Conservation (phyloP, 2,888 invertebrate species). For the Palloptera scutellata region DNA sequence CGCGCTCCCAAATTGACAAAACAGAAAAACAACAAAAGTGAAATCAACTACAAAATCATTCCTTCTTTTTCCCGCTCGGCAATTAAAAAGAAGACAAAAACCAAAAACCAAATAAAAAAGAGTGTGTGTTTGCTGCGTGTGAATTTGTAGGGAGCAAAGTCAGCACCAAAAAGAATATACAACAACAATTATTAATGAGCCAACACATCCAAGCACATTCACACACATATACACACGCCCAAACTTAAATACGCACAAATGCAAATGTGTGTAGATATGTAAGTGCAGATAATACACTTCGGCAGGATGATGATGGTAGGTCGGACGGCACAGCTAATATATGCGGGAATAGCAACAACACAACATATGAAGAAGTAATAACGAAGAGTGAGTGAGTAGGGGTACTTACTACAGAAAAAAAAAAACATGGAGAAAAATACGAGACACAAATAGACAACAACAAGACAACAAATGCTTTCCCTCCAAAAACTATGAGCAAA, state of each 20-base stretch:
- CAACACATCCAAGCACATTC: background rate
- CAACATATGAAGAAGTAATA: too few relatives aligned
- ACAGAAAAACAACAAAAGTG: background rate
- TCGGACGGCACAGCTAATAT: too few relatives aligned
- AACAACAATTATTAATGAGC: background rate
- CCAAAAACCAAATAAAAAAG: background rate
- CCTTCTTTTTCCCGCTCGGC: too few relatives aligned
- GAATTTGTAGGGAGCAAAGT: background rate
- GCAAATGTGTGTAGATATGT: too few relatives aligned
- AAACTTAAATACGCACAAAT: background rate
- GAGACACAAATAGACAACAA: constrained; percentile 1
- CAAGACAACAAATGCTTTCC: background rate
- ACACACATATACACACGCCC: background rate
- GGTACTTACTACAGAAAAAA: background rate
- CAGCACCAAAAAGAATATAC: background rate
- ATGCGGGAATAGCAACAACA: background rate
- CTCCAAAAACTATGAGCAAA: background rate
- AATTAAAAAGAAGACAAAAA: too few relatives aligned
- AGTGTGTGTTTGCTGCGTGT: background rate
- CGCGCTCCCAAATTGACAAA: background rate
- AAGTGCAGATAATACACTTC: background rate
- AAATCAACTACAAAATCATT: too few relatives aligned
- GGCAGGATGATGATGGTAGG: too few relatives aligned
- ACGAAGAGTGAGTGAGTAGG: too few relatives aligned
- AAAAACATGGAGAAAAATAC: background rate